Percentiles rank a stretch among this genome's conserved stretches.
Evolutionary conservation across 1,140 invertebrate species (phyloP).

Genomic region (Neodiprion lecontei): DNA sequence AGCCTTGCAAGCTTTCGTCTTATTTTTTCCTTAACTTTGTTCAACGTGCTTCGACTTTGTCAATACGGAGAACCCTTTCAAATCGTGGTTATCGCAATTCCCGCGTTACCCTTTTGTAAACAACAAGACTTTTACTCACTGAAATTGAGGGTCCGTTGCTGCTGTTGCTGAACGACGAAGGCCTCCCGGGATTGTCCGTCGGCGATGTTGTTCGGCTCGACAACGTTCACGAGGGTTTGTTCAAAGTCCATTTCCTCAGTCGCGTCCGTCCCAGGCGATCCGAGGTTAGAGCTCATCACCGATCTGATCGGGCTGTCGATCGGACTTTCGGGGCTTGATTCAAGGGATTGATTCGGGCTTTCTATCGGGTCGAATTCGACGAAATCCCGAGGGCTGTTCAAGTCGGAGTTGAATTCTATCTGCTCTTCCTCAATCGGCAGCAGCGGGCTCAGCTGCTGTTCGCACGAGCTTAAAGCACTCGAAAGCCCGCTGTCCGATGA

Average conservation of each 20-base stretch:
- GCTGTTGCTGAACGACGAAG: neutral
- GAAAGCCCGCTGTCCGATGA: conserved; percentile 53
- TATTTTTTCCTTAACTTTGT: too few relatives aligned
- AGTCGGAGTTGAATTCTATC: conserved; percentile 41
- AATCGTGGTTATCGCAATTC: too few relatives aligned
- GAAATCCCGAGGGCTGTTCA: conserved; percentile 44
- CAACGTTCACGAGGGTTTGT: conserved; percentile 40
- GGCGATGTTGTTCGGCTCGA: conserved; percentile 40
- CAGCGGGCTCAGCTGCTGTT: conserved; percentile 52
- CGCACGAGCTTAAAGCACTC: conserved; percentile 50
- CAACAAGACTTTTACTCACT: neutral
- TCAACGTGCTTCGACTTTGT: too few relatives aligned
- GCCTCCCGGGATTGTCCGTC: conserved; percentile 10
- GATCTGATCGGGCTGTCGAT: conserved; percentile 48
- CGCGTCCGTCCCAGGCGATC: conserved; percentile 44
- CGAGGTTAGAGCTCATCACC: conserved; percentile 45
- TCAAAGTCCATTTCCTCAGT: conserved; percentile 47
- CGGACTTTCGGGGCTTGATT: conserved; percentile 26
- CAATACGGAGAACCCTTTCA: too few relatives aligned
- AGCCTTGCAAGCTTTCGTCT: too few relatives aligned
- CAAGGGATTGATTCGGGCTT: conserved; percentile 49
- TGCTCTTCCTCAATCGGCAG: conserved; percentile 49
- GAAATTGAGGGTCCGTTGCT: neutral
- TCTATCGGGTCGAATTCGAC: conserved; percentile 46
- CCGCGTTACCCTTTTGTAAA: too few relatives aligned